These are phyloP conservation scores for Echiichthys vipera DNA, from an alignment of 2,797 vertebrate species.

Conservation along the genomic window DNA sequence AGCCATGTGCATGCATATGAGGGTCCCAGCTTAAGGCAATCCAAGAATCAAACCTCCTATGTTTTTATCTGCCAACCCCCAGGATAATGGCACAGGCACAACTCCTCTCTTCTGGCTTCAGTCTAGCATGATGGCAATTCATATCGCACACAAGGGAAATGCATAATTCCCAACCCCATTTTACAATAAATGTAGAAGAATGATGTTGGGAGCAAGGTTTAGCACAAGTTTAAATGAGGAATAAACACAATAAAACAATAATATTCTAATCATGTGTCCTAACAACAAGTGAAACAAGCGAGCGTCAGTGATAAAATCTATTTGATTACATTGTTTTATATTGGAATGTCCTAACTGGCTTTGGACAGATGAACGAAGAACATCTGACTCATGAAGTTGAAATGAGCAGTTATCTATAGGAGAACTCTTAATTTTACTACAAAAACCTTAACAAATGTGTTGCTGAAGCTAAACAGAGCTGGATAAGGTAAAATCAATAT, in stretches of 20 bases:
- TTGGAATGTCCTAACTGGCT: too few species aligned
- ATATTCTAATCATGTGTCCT: conserved; percentile 40
- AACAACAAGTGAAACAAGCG: too few species aligned
- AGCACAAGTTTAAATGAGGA: conserved; percentile 44
- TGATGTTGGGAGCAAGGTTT: conserved; percentile 17
- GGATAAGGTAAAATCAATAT: too few species aligned
- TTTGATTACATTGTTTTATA: too few species aligned
- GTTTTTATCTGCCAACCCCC: conserved; percentile 80
- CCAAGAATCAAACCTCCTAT: conserved; percentile 77
- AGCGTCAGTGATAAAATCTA: too few species aligned
- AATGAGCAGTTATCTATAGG: too few species aligned
- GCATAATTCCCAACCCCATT: conserved; percentile 27
- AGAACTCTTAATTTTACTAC: too few species aligned
- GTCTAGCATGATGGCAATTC: conserved; percentile 55
- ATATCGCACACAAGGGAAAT: conserved; percentile 40
- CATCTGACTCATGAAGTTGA: too few species aligned
- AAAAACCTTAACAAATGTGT: too few species aligned
- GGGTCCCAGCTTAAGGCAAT: conserved; percentile 72
- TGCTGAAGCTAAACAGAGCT: too few species aligned
- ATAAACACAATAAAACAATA: conserved; percentile 47
- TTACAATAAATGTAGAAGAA: conserved; percentile 35
- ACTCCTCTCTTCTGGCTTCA: conserved; percentile 57
- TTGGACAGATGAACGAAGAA: too few species aligned
- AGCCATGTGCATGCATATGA: conserved; percentile 79
- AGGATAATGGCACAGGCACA: conserved; percentile 68